Evolutionary conservation across 2,888 invertebrate species (phyloP), one percentile per base, ranked within the genome.

Genomic region (Itoplectis maculator): DNA sequence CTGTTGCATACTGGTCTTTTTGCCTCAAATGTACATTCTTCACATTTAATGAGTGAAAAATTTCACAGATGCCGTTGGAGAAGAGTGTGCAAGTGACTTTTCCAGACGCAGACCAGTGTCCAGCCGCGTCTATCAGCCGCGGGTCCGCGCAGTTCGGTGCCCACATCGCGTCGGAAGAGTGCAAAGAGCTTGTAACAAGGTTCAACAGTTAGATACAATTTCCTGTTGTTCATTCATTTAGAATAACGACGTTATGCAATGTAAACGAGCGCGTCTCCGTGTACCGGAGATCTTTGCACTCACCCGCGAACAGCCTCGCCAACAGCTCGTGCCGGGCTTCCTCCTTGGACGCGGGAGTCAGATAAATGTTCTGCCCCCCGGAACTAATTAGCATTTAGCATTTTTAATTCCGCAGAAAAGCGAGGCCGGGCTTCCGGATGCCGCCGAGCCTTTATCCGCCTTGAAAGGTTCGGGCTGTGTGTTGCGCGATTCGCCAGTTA

Each of bases 341-440:
- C 29, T 29, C 29, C 76, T 42, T 61, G 82, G 59, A 72, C 72
- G 13, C n/a, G 45, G 72, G 72, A 80, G 77, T 63, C 80, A 70
- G 77, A 83, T 89, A 90, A 91, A 90, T 89, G 90, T 88, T 90
- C 76, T n/a, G n/a, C n/a, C 29, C 68, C 82, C 88, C 88, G 88
- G 89, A 91, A 90, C 92, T 92, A 92, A 92, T 92, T 92, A 92
- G 90, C 90, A 90, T 92, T 91, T 89, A 91, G 89, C 91, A 91
- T 91, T 91, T 92, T 92, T 91, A 92, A 91, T 91, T 88, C 88
- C 79, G 84, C 80, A 86, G 88, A 90, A 88, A 88, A 88, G 88
- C 87, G 87, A 84, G 73, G 73, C 87, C 61, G 61, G 79, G 66
- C 63, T 61, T 72, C 80, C 83, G 83, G 80, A 83, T 79, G 5